Conservation (phyloP, 2,797 vertebrate species). For the Syndactyla subalaris region DNA sequence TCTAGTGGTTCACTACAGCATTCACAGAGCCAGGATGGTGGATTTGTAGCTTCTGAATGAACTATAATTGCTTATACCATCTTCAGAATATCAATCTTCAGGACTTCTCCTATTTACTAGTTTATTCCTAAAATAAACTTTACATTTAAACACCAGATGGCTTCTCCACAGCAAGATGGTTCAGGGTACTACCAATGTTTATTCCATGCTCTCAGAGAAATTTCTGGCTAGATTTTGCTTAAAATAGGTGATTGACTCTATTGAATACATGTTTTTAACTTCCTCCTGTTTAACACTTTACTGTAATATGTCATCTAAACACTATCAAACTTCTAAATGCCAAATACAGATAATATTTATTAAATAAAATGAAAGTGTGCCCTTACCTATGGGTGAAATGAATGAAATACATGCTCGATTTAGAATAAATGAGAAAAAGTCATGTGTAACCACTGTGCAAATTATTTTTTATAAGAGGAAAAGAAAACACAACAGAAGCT, state of each 20-base stretch:
- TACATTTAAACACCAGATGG: constrained; percentile 18
- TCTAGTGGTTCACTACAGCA: constrained; percentile 14
- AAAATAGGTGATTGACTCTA: background rate
- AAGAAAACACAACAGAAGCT: constrained; percentile 51
- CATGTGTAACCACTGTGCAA: constrained; percentile 49
- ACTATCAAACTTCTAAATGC: constrained; percentile 32
- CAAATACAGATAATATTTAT: constrained; percentile 51
- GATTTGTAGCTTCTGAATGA: constrained; percentile 45
- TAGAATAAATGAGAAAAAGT: constrained; percentile 71
- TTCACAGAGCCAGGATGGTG: background rate
- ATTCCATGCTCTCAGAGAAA: constrained; percentile 27
- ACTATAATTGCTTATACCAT: background rate
- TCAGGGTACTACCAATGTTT: constrained; percentile 2
- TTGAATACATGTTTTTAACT: background rate
- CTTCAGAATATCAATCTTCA: constrained; percentile 40
- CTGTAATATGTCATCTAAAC: constrained; percentile 46
- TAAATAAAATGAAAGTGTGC: constrained; percentile 60
- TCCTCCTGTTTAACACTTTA: constrained; percentile 33
- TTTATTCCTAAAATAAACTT: constrained; percentile 49
- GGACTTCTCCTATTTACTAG: constrained; percentile 41
- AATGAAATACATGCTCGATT: constrained; percentile 61
- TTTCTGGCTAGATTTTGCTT: background rate
- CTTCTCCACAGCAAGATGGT: constrained; percentile 34
- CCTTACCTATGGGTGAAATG: constrained; percentile 45
- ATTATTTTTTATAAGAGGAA: constrained; percentile 49